Evolutionary conservation across 2,797 vertebrate species (phyloP).

Genomic region (Aeoliscus strigatus): DNA sequence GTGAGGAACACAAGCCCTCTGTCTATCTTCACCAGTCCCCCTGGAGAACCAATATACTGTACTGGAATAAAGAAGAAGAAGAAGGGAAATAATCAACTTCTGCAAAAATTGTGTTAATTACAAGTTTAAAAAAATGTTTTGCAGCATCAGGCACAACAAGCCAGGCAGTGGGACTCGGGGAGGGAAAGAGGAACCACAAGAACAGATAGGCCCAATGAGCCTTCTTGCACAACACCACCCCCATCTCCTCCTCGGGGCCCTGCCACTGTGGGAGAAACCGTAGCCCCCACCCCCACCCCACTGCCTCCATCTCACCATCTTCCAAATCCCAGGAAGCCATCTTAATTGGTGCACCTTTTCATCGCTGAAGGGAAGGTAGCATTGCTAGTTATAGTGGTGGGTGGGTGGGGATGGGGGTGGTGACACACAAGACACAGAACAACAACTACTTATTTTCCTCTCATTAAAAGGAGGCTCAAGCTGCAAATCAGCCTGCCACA

Average conservation of each 20-base stretch:
- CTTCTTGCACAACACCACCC: conserved; percentile 46
- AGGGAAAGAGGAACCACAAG: conserved; percentile 24
- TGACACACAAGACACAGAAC: conserved; percentile 58
- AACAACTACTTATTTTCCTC: conserved; percentile 69
- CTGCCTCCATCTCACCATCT: conserved; percentile 1
- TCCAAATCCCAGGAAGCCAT: conserved; percentile 61
- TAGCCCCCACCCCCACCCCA: conserved; percentile 14
- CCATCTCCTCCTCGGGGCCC: conserved; percentile 51
- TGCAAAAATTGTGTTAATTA: conserved; percentile 57
- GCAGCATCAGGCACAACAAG: conserved; percentile 51
- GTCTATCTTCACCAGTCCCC: conserved; percentile 43
- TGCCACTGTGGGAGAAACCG: conserved; percentile 45
- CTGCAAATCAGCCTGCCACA: conserved; percentile 68
- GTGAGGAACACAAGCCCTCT: conserved; percentile 45
- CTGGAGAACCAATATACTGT: conserved; percentile 41
- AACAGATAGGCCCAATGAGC: conserved; percentile 32
- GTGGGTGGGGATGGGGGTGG: conserved; percentile 54
- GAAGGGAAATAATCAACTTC: conserved; percentile 40
- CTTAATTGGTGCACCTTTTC: conserved; percentile 64
- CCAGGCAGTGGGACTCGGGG: conserved; percentile 22
- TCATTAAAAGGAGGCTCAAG: conserved; percentile 66
- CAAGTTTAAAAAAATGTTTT: conserved; percentile 44
- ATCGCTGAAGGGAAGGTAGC: conserved; percentile 51
- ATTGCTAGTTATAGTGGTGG: conserved; percentile 34
- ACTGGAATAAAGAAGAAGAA: conserved; percentile 35